phyloP scores from a whole-genome alignment of 1,140 invertebrate species.

The Drosophila lowei region DNA sequence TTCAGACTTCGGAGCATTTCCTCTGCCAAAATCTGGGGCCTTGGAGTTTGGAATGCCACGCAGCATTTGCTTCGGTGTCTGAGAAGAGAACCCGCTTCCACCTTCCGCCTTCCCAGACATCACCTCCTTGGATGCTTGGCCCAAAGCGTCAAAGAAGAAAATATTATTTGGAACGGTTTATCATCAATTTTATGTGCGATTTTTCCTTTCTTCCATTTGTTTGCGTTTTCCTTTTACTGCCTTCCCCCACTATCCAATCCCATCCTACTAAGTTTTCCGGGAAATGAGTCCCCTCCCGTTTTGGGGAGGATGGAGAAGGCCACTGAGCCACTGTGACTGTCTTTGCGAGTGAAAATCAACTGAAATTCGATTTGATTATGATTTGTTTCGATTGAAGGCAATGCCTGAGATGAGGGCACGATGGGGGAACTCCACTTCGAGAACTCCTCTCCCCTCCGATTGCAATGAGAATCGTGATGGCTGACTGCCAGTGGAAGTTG shows the following conservation, averaged over 20 bases:
- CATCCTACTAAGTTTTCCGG: conserved; percentile 21
- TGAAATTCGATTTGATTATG: conserved; percentile 81
- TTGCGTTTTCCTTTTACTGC: conserved; percentile 51
- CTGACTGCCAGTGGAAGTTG: conserved; percentile 41
- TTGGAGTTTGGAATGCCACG: conserved; percentile 49
- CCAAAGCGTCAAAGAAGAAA: conserved; percentile 55
- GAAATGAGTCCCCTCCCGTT: conserved; percentile 50
- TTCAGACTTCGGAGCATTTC: conserved; percentile 70
- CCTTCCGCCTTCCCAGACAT: conserved; percentile 7
- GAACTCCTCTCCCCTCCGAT: conserved; percentile 21
- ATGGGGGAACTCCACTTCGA: neutral
- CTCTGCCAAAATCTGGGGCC: conserved; percentile 64
- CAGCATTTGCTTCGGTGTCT: conserved; percentile 27
- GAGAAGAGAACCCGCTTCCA: conserved; percentile 22
- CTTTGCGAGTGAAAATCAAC: conserved; percentile 78
- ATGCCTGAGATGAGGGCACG: neutral
- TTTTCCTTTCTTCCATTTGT: conserved; percentile 53
- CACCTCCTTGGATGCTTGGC: neutral
- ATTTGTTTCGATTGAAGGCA: conserved; percentile 73
- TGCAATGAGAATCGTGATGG: conserved; percentile 57
- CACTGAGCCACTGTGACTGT: conserved; percentile 63
- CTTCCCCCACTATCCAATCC: conserved; percentile 6
- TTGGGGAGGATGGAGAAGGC: conserved; percentile 27
- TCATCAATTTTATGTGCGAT: conserved; percentile 80
- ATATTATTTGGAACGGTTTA: conserved; percentile 82